Conservation (phyloP, 2,888 invertebrate species). For the Frankliniella fusca region DNA sequence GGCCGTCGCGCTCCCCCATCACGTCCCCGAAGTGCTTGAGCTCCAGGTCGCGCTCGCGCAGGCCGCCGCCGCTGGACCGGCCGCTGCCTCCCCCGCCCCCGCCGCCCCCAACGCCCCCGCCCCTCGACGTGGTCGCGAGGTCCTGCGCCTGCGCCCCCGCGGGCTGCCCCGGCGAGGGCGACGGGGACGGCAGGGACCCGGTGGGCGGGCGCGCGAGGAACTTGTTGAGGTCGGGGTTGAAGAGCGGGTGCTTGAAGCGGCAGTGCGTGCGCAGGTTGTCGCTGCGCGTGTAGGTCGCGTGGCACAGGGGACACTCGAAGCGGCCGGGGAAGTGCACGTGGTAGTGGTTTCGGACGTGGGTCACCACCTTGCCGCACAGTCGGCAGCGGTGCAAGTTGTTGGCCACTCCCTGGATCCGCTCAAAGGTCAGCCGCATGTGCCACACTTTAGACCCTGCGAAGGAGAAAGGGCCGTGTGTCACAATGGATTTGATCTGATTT, state of each 20-base stretch:
- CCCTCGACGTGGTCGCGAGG: conserved; percentile 17
- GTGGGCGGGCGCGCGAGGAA: conserved; percentile 12
- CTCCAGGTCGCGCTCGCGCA: background rate
- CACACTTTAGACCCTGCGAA: conserved; percentile 91
- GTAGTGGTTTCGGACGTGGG: conserved; percentile 91
- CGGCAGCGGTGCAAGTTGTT: conserved; percentile 92
- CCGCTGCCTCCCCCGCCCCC: background rate
- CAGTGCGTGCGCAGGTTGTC: conserved; percentile 89
- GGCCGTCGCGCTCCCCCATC: background rate
- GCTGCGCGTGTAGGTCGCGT: conserved; percentile 86
- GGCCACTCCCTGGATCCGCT: conserved; percentile 79
- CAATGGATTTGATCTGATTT: conserved; percentile 4
- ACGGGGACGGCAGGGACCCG: conserved; percentile 7
- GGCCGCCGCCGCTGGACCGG: conserved; percentile 2
- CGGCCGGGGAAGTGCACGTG: conserved; percentile 90
- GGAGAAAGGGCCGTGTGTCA: conserved; percentile 47
- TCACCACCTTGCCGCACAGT: conserved; percentile 91
- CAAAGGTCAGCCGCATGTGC: conserved; percentile 92
- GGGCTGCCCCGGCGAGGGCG: background rate
- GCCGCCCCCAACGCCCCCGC: background rate
- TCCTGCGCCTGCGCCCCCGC: background rate
- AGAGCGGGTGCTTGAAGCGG: conserved; percentile 87
- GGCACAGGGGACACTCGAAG: conserved; percentile 87
- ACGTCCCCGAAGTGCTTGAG: conserved; percentile 12
- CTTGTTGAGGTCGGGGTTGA: conserved; percentile 55